Evolutionary conservation across 2,888 invertebrate genomes (phyloP).

Genomic region (Phymatocera aterrima): DNA sequence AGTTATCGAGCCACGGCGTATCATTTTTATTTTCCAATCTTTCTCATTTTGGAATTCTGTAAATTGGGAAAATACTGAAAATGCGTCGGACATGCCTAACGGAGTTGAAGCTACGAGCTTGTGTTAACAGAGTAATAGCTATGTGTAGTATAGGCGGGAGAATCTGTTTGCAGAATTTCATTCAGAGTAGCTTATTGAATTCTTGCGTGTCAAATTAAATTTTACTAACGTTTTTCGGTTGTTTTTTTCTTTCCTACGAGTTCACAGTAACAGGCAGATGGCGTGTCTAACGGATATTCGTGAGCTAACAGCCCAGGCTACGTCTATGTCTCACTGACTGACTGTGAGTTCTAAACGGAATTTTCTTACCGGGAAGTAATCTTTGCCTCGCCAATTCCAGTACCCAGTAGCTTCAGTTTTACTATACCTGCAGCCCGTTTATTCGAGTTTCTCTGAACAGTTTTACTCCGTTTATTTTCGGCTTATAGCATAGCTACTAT

Average conservation of each 20-base stretch:
- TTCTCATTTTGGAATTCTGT: too few relatives aligned
- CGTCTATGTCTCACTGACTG: slow-evolving; percentile 37
- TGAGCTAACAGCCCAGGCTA: slow-evolving; percentile 17
- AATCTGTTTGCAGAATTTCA: slow-evolving; percentile 24
- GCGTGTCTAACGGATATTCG: slow-evolving; percentile 34
- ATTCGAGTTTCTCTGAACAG: background rate
- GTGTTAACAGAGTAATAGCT: background rate
- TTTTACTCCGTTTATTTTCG: background rate
- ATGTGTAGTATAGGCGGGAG: background rate
- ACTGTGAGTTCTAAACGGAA: slow-evolving; percentile 33
- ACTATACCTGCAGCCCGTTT: too few relatives aligned
- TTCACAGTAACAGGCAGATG: slow-evolving; percentile 38
- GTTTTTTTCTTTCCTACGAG: slow-evolving; percentile 1
- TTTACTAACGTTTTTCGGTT: background rate
- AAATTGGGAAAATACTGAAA: too few relatives aligned
- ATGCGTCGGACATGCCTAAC: too few relatives aligned
- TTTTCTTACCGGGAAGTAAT: slow-evolving; percentile 9
- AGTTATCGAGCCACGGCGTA: too few relatives aligned
- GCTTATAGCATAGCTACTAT: too few relatives aligned
- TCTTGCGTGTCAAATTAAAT: slow-evolving; percentile 43
- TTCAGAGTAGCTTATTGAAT: slow-evolving; percentile 38
- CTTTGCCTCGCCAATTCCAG: background rate
- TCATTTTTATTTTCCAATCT: too few relatives aligned
- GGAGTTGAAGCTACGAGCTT: too few relatives aligned
- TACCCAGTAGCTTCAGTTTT: too few relatives aligned